Evolutionary conservation across 2,113 vertebrate species (phyloP), one percentile per base, ranked within the genome.

Genomic region (Cygnus buccinator): DNA sequence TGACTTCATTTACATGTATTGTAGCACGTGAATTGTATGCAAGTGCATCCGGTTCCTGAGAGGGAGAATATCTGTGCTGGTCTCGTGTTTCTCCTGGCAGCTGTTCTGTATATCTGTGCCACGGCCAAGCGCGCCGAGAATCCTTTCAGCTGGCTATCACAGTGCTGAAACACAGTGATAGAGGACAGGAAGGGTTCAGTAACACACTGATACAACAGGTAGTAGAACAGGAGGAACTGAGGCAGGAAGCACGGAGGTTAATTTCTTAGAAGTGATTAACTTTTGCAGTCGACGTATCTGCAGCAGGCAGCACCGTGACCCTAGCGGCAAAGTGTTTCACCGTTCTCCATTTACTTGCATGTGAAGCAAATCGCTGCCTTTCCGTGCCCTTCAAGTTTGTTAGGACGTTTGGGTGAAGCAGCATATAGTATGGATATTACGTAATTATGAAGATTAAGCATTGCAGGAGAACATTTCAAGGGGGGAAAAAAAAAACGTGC

Each of bases 1-100:
- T 90, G 93, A 58, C 92, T 96, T 95, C 85, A 97, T 96, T 96
- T 96, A 73, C 84, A 77, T 95, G 68, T 73, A 77, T 87, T 80
- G 87, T 85, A 50, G 59, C 20, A 68, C 78, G 70, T 89, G 87
- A 95, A 87, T 93, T 70, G 66, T 25, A 39, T 31, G 70, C 62
- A 33, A 91, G 84, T 67, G 78, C 67, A 83, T 95, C 90, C 52
- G 3, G 62, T 77, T 94, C 85, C 75, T 65, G 67, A 66, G 74
- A 84, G 48, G 72, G 84, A 90, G 71, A 70, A 46, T 43, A 37
- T 84, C 57, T 68, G 13, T 62, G 57, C 55, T 50, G 37, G 26
- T 83, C 54, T 94, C 31, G 1, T 11, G 48, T 87, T 95, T 87
- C 87, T 91, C 20, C 48, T 87, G 96, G 77, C 77, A 89, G 77